Conservation (phyloP, 2,888 invertebrate genomes). For the Zootermopsis nevadensis region DNA sequence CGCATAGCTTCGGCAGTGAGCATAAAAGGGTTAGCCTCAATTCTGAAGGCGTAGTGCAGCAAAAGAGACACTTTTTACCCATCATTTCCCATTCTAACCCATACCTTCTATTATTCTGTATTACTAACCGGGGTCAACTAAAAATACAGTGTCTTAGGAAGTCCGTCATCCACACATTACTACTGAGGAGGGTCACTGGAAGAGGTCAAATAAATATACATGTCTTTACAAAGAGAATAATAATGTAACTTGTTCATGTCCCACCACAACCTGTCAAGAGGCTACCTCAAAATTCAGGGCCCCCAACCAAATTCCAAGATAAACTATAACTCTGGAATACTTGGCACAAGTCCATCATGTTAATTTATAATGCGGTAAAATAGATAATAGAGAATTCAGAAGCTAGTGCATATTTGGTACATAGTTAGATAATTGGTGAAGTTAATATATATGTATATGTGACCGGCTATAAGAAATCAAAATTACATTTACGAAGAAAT, state of each 20-base stretch:
- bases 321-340: too few relatives aligned
- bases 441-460: too few relatives aligned
- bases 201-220: constrained; percentile 42
- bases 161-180: constrained; percentile 45
- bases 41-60: too few relatives aligned
- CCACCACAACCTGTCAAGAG: constrained; percentile 10
- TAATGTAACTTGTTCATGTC: constrained; percentile 26
- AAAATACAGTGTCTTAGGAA: constrained; percentile 49
- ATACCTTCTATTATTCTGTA: not conserved
- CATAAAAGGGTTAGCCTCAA: not conserved
- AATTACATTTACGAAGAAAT: too few relatives aligned
- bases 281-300: constrained; percentile 38
- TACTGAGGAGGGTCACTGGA: constrained; percentile 42
- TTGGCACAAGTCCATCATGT: too few relatives aligned
- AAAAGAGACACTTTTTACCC: not conserved
- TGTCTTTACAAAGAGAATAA: constrained; percentile 43
- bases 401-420: too few relatives aligned
- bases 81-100: not conserved
- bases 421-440: too few relatives aligned
- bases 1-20: too few relatives aligned
- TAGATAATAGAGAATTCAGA: too few relatives aligned
- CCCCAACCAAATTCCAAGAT: too few relatives aligned
- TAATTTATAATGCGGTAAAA: too few relatives aligned
- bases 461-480: too few relatives aligned
- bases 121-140: constrained; percentile 50